Evolutionary conservation across 2,797 vertebrate species (phyloP).

Genomic region (Lutjanus argentimaculatus): DNA sequence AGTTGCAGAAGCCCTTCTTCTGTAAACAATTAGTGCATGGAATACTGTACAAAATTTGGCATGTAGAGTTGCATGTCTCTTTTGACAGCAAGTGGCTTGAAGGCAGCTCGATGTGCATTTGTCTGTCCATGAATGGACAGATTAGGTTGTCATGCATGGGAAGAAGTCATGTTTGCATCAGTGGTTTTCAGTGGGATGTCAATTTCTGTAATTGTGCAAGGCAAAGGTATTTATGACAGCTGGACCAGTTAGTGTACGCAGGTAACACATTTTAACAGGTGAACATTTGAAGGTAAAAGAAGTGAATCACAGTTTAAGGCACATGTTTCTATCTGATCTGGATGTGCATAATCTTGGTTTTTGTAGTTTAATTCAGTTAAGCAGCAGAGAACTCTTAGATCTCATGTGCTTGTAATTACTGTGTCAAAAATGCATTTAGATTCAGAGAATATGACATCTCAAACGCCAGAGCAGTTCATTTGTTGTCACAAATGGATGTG

Average conservation of each 20-base stretch:
- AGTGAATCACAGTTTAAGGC: background rate
- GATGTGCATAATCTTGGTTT: background rate
- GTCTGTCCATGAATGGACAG: slow-evolving; percentile 25
- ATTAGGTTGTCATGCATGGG: slow-evolving; percentile 37
- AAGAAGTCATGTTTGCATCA: slow-evolving; percentile 35
- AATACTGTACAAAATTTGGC: slow-evolving; percentile 1
- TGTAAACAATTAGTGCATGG: slow-evolving; percentile 45
- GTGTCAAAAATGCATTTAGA: background rate
- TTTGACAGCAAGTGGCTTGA: slow-evolving; percentile 48
- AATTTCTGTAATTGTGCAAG: background rate
- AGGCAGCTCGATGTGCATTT: slow-evolving; percentile 24
- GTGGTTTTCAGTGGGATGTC: slow-evolving; percentile 24
- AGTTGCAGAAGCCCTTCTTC: background rate
- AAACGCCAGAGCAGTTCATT: background rate
- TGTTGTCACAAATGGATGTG: background rate
- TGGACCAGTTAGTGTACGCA: background rate
- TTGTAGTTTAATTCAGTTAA: background rate
- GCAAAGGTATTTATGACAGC: slow-evolving; percentile 4
- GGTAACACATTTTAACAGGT: slow-evolving; percentile 1
- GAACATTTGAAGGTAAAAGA: background rate
- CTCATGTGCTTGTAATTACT: slow-evolving; percentile 5
- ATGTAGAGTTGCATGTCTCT: slow-evolving; percentile 37
- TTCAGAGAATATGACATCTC: background rate
- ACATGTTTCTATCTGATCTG: background rate
- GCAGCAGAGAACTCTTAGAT: background rate